Percentiles rank a stretch among this genome's conserved stretches.
Conservation (phyloP, 2,797 vertebrate genomes). For the Cuculus canorus region DNA sequence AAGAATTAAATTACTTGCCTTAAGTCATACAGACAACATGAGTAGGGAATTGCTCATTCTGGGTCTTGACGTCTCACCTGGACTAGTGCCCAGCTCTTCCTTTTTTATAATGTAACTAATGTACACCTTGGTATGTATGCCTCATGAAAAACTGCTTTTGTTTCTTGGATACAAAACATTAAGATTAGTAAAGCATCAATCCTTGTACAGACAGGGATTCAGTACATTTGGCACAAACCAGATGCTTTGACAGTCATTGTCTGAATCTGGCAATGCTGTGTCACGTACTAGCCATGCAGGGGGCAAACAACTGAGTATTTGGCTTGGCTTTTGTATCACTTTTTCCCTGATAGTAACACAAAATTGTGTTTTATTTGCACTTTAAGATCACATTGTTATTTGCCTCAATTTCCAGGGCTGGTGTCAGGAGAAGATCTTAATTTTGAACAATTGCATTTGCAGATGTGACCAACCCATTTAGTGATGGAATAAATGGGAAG, state of each 20-base stretch:
- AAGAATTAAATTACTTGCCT: background rate
- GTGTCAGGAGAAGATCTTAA: background rate
- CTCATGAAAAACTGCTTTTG: background rate
- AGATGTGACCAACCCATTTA: background rate
- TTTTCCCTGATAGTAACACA: background rate
- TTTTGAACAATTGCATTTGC: conserved; percentile 27
- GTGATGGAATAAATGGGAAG: background rate
- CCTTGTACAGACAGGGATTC: background rate
- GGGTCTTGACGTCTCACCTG: background rate
- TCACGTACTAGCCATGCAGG: accelerated
- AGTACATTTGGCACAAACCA: background rate
- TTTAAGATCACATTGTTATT: background rate
- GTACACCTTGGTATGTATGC: background rate
- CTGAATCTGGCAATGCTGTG: background rate
- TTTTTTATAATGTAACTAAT: background rate
- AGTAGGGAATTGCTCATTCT: background rate
- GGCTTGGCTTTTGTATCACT: background rate
- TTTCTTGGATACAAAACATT: background rate
- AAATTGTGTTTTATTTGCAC: background rate
- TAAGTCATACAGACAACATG: accelerated
- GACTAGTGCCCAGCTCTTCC: background rate
- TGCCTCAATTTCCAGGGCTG: background rate
- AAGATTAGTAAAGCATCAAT: background rate
- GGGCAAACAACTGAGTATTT: background rate
- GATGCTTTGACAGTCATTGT: accelerated